phyloP scores from a whole-genome alignment of 1,140 invertebrate genomes.

The Trichonephila inaurata region DNA sequence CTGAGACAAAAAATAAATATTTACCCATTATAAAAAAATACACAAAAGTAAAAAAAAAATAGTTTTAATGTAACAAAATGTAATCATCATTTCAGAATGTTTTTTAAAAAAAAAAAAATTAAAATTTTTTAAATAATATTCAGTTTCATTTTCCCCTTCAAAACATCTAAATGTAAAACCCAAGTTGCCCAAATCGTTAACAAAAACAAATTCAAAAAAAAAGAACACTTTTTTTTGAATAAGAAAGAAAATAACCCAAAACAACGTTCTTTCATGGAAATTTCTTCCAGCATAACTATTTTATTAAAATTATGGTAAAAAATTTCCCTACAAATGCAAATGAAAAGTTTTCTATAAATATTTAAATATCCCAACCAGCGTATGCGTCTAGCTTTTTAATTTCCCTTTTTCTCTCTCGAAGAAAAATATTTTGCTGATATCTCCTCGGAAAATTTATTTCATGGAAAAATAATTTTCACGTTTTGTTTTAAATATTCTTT shows the following conservation, averaged over 20 bases:
- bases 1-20: no score
- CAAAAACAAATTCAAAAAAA: not conserved
- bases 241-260: not conserved
- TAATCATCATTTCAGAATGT: no score
- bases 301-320: not conserved
- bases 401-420: not conserved
- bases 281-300: not conserved
- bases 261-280: not conserved
- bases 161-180: no score
- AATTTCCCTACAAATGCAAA: not conserved
- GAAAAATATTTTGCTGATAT: not conserved
- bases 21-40: no score
- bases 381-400: not conserved
- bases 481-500: conserved; percentile 17
- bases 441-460: not conserved
- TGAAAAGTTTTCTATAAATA: not conserved
- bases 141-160: no score
- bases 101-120: no score
- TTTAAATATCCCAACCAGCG: not conserved
- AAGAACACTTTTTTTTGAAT: not conserved
- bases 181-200: no score
- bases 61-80: no score
- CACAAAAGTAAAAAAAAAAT: no score
- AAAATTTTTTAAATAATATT: no score
- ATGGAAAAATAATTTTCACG: conserved; percentile 15